Evolutionary conservation across 2,888 invertebrate species (phyloP).

Genomic region (Agrochola lota): DNA sequence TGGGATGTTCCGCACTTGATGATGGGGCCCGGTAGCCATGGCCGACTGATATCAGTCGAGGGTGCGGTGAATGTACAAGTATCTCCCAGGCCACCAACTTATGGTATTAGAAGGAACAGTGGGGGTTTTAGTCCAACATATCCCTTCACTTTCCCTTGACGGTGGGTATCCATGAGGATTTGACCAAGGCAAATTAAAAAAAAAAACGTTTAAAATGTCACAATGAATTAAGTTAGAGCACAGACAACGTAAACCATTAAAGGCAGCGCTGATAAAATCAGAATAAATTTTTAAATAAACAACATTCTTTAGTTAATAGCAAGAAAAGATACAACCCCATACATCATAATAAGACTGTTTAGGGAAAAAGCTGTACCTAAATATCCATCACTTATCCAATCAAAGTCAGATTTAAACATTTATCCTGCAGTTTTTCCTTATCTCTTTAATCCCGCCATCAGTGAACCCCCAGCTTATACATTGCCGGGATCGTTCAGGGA

Average conservation of each 20-base stretch:
- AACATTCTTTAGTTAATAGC: neutral
- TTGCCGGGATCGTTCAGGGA: constrained; percentile 71
- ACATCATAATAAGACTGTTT: constrained; percentile 12
- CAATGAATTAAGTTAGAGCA: neutral
- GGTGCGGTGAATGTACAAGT: too few species aligned
- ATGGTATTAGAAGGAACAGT: too few species aligned
- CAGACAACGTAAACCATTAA: neutral
- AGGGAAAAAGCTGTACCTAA: constrained; percentile 12
- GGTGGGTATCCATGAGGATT: too few species aligned
- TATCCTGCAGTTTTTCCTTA: constrained; percentile 47
- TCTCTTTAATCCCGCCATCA: constrained; percentile 45
- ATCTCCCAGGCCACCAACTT: too few species aligned
- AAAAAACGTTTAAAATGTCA: neutral
- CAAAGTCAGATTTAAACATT: constrained; percentile 40
- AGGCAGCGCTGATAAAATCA: neutral
- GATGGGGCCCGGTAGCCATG: too few species aligned
- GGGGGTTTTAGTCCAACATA: too few species aligned
- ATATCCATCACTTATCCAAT: constrained; percentile 38
- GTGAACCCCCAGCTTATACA: constrained; percentile 68
- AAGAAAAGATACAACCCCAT: neutral
- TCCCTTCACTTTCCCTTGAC: too few species aligned
- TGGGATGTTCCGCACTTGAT: too few species aligned
- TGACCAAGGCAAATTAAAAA: too few species aligned
- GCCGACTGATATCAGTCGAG: too few species aligned
- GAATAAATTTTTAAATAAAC: too few species aligned